phyloP scores from a whole-genome alignment of 2,113 vertebrate species.

The Caranx ignobilis region DNA sequence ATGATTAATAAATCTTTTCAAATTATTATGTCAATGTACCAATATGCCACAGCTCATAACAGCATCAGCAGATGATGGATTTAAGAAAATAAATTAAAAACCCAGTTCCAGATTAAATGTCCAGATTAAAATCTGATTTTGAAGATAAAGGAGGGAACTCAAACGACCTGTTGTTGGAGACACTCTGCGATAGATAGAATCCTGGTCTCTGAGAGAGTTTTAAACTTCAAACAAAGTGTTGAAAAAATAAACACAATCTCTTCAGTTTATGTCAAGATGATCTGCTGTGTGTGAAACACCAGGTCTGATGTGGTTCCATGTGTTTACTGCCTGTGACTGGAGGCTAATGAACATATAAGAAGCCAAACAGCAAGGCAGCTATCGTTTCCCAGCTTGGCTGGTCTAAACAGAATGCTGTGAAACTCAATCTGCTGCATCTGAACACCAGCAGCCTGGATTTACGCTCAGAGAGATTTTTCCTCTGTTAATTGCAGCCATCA shows the following conservation, averaged over 20 bases:
- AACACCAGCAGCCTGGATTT: neutral
- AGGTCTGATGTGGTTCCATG: conserved; percentile 15
- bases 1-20: no score
- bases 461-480: neutral
- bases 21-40: no score
- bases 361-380: neutral
- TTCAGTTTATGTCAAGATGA: neutral
- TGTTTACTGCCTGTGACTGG: conserved; percentile 41
- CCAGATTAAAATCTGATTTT: no score
- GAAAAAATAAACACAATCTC: conserved; percentile 3
- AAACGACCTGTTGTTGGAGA: no score
- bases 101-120: no score
- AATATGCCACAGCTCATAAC: no score
- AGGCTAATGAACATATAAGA: conserved; percentile 21
- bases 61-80: no score
- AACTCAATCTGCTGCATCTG: neutral
- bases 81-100: no score
- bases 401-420: conserved; percentile 31
- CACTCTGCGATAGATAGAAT: no score
- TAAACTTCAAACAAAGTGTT: neutral
- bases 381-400: conserved; percentile 42
- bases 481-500: conserved; percentile 31
- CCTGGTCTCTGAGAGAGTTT: no score
- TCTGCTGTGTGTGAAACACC: neutral
- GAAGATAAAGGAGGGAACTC: no score